These are phyloP conservation scores for Pseudopodoces humilis DNA, from an alignment of 2,113 vertebrate species.

Conservation along the genomic window DNA sequence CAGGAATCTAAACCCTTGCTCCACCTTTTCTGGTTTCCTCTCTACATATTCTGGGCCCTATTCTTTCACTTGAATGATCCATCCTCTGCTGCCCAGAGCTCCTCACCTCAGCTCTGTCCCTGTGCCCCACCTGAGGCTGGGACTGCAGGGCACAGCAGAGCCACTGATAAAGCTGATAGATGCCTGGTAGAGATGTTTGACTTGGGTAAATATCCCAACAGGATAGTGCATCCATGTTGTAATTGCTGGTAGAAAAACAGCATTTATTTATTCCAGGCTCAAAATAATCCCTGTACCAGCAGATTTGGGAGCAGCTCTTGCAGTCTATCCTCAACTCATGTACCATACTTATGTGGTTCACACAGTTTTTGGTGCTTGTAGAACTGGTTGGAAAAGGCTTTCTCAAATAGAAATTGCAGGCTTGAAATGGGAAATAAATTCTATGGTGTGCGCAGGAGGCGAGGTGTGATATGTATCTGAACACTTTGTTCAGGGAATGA, in stretches of 20 bases:
- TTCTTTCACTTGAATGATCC: neutral
- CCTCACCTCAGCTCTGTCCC: neutral
- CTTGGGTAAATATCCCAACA: neutral
- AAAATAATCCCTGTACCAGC: neutral
- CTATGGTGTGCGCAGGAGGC: neutral
- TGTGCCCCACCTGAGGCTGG: neutral
- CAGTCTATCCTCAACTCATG: neutral
- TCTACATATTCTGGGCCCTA: rapidly evolving
- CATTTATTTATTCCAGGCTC: neutral
- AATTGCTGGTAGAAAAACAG: neutral
- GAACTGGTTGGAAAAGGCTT: neutral
- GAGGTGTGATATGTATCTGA: constrained; percentile 16
- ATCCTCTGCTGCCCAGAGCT: neutral
- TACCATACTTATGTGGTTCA: neutral
- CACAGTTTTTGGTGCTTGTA: neutral
- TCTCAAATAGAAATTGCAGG: neutral
- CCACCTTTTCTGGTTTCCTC: neutral
- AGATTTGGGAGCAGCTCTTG: neutral
- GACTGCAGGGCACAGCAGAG: neutral
- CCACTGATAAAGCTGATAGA: neutral
- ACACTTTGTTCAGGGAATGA: constrained; percentile 42
- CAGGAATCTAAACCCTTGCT: neutral
- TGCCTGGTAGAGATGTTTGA: neutral
- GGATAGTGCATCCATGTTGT: neutral
- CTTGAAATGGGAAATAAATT: constrained; percentile 28